Percentiles rank a stretch among this genome's conserved stretches.
Conservation (phyloP, 2,888 invertebrate genomes). For the Vesta saturnalis region DNA sequence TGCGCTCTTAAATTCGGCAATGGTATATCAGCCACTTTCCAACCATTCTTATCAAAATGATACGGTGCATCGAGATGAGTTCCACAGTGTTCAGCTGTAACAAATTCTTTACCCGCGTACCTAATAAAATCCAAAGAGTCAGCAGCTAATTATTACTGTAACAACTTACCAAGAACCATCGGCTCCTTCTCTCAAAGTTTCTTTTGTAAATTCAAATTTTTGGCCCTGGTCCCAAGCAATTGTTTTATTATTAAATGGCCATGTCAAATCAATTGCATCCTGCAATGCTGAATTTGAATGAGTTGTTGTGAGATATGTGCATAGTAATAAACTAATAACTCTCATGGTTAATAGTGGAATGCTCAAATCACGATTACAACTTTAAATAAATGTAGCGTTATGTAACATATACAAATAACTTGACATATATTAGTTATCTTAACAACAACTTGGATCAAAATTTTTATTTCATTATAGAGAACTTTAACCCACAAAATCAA, state of each 20-base stretch:
- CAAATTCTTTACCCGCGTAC: background rate
- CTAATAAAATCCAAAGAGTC: background rate
- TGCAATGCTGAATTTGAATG: no score
- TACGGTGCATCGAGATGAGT: conserved; percentile 5
- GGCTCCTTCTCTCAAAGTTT: background rate
- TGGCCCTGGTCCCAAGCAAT: background rate
- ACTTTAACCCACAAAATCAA: no score
- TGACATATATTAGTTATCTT: no score
- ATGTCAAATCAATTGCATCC: background rate
- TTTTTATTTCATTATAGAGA: no score
- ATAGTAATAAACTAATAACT: background rate
- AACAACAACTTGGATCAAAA: no score
- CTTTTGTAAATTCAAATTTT: conserved; percentile 5
- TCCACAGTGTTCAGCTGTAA: background rate
- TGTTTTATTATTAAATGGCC: background rate
- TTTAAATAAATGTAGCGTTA: no score
- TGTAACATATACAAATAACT: no score
- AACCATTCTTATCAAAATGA: background rate
- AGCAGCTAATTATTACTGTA: background rate
- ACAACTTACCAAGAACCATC: background rate
- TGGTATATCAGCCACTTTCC: conserved; percentile 1
- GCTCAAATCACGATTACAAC: no score
- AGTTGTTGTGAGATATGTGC: background rate
- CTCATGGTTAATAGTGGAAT: background rate
- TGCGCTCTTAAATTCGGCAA: no score